Conservation (phyloP, 2,113 vertebrate genomes). For the Sarotherodon lohbergeri region DNA sequence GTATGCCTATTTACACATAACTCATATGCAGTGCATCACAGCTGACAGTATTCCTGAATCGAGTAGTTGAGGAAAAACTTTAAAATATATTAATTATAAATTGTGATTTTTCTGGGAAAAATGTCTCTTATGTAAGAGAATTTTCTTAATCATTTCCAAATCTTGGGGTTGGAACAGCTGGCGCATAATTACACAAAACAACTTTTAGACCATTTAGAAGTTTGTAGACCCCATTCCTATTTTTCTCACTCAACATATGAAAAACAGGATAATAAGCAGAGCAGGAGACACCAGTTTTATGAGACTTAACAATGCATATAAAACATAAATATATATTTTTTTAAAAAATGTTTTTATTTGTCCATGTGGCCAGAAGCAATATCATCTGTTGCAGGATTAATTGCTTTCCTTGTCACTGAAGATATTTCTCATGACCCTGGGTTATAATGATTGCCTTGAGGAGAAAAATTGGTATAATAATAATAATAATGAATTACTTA, state of each 20-base stretch:
- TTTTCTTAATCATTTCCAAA: background rate
- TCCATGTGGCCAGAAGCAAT: background rate
- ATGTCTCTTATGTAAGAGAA: background rate
- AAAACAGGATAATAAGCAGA: background rate
- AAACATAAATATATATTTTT: fast-evolving
- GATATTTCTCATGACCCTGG: background rate
- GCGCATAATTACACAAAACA: background rate
- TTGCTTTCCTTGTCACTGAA: background rate
- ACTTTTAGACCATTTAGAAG: background rate
- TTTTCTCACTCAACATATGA: background rate
- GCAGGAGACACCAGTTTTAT: background rate
- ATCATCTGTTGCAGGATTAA: background rate
- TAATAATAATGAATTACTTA: background rate
- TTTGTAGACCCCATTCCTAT: background rate
- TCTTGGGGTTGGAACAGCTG: background rate
- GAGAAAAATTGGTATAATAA: background rate
- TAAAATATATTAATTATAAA: background rate
- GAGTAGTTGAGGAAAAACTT: background rate
- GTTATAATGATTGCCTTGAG: background rate
- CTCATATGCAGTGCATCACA: background rate
- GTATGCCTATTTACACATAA: background rate
- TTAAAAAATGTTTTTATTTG: background rate
- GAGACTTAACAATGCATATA: background rate
- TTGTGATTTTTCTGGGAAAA: background rate
- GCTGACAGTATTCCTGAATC: background rate